Conservation (phyloP, 2,797 vertebrate genomes). For the Peromyscus aztecus region DNA sequence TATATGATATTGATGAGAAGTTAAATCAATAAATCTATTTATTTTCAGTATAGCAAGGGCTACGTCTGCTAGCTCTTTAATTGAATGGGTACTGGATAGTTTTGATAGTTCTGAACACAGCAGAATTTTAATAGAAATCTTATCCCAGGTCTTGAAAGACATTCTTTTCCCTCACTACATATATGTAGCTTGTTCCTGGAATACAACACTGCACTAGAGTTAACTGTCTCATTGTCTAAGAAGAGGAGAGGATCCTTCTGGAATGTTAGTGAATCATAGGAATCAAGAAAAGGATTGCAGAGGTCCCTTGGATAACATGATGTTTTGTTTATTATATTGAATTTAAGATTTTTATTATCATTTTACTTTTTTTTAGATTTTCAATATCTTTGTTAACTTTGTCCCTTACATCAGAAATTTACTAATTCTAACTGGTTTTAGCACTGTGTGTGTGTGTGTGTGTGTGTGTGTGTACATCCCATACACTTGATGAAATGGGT, state of each 20-base stretch:
- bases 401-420: background rate
- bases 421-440: background rate
- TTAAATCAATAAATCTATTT: background rate
- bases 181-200: background rate
- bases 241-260: background rate
- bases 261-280: background rate
- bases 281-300: background rate
- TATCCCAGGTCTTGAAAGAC: background rate
- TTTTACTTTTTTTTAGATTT: conserved; percentile 41
- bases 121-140: background rate
- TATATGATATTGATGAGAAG: background rate
- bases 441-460: background rate
- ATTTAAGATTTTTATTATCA: background rate
- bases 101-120: background rate
- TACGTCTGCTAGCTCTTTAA: background rate
- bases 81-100: background rate
- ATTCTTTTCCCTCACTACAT: background rate
- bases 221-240: background rate
- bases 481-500: background rate
- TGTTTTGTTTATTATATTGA: background rate
- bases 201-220: too few species aligned
- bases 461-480: background rate
- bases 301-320: background rate
- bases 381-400: background rate
- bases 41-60: background rate